Base-by-base conservation (phyloP, 2,888 invertebrate species). In the Melipona bicolor region DNA sequence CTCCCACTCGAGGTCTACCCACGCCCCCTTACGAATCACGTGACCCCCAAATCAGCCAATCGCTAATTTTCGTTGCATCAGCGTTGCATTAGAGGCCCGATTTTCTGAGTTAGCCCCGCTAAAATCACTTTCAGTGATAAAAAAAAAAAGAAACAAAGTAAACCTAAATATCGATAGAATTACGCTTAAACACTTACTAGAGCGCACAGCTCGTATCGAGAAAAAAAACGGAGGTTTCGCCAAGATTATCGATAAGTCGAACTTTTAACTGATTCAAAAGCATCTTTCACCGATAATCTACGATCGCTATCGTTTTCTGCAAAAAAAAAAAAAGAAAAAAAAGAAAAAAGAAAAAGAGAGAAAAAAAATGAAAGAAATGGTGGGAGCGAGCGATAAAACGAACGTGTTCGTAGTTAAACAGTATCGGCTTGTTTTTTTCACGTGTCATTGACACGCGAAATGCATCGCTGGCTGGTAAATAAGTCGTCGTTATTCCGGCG, bases 381-480 rank as follows among this genome's bases (percentile, higher is more conserved):
- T 43, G 19, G 21, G 27, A 59, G 49, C 71, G 24, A 5, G 15
- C 21, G 65, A 65, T 36, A 65, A 65, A 9, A 3, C 5, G 13
- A 36, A 2, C 43, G 27, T 4, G 64, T 36, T 65, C 21, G 64
- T 36, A 21, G 64, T 21, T 36, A 32, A 32, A 24, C 6, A 19
- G 74, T 54, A 61, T 69, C 68, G 32, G 24, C 27, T 21, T 76
- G 59, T 67, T 50, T 76, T 76, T 59, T 32, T 2, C 50, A 50
- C 62, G 54, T 71, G 77, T 77, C 72, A 49, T 65, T 64, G 77
- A 71, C 71, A 27, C 64, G 32, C 54, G 62, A 54, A 77, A 62
- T 36, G 59, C 24, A 68, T 24, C 62, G 67, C 49, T 54, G 19
- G 27, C 64, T 21, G 43, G 61, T 50, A 56, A 77, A 75, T 83